A percentile compares a stretch with the other conserved stretches of the same genome.
Evolutionary conservation across 2,888 invertebrate species (phyloP).

Genomic region (Drosophila tripunctata): DNA sequence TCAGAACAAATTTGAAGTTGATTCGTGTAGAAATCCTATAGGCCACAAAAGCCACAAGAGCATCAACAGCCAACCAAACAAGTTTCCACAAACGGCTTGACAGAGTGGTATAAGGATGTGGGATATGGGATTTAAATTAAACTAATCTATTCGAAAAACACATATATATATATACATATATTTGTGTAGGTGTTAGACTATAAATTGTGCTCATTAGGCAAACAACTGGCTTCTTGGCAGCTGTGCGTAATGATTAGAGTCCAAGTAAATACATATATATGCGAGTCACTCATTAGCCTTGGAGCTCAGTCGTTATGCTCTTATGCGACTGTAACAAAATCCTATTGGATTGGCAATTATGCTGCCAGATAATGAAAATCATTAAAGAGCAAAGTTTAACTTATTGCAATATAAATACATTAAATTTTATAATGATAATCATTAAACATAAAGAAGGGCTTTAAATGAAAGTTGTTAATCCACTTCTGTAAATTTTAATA

Average conservation of each 20-base stretch:
- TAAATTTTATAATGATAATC: conserved; percentile 13
- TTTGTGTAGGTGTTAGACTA: conserved; percentile 5
- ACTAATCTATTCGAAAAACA: too few relatives aligned
- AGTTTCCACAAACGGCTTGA: background rate
- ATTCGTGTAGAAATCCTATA: background rate
- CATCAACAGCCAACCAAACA: background rate
- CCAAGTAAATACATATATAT: conserved; percentile 5
- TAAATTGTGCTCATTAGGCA: conserved; percentile 24
- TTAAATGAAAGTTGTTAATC: too few relatives aligned
- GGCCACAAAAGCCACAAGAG: background rate
- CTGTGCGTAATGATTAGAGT: conserved; percentile 16
- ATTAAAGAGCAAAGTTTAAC: too few relatives aligned
- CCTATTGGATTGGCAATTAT: conserved; percentile 15
- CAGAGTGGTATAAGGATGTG: too few relatives aligned
- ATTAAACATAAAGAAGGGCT: background rate
- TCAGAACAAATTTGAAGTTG: background rate
- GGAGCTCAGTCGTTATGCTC: background rate
- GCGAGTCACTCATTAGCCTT: conserved; percentile 15
- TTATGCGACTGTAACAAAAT: conserved; percentile 6
- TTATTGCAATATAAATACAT: too few relatives aligned
- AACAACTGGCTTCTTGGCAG: conserved; percentile 2
- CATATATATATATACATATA: conserved; percentile 7
- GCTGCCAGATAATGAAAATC: conserved; percentile 10
- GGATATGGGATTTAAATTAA: conserved; percentile 21
- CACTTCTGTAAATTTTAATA: too few relatives aligned